A percentile compares a stretch with the other conserved stretches of the same genome.
These are phyloP conservation scores for Agapetus fuscipes DNA, from an alignment of 2,888 invertebrate species.

Conservation along the genomic window DNA sequence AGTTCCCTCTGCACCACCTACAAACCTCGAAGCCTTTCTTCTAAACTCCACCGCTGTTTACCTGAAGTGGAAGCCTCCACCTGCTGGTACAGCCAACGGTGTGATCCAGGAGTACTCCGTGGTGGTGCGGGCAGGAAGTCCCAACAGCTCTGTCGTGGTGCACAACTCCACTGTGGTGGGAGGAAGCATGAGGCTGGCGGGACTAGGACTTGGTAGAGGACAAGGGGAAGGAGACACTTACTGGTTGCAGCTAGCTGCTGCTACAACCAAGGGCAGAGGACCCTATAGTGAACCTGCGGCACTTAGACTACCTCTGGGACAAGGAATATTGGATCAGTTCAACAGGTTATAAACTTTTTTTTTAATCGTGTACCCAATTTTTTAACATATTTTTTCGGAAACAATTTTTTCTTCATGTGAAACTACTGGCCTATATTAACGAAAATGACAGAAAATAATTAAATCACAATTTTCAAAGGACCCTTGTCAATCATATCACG, in stretches of 20 bases:
- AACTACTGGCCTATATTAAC: no score
- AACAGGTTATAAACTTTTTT: no score
- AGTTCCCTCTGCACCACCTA: slow-evolving; percentile 78
- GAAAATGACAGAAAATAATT: no score
- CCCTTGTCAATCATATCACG: no score
- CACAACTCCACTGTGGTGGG: slow-evolving; percentile 66
- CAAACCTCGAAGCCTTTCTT: slow-evolving; percentile 72
- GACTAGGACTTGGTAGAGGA: no score
- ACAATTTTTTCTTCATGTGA: no score
- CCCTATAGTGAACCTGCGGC: slow-evolving; percentile 67
- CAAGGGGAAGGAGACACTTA: slow-evolving; percentile 78
- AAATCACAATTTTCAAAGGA: no score
- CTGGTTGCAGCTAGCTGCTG: slow-evolving; percentile 75
- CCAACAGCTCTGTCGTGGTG: slow-evolving; percentile 47
- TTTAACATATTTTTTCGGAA: no score
- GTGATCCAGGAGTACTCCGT: slow-evolving; percentile 75
- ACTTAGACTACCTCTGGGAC: slow-evolving; percentile 39
- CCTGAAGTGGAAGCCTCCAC: slow-evolving; percentile 83
- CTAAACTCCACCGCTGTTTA: slow-evolving; percentile 72
- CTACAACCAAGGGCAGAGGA: slow-evolving; percentile 72
- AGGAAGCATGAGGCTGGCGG: slow-evolving; percentile 64
- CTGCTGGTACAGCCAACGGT: slow-evolving; percentile 66
- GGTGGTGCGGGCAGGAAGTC: slow-evolving; percentile 48
- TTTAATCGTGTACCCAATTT: no score
- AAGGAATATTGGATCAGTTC: no score